Conservation (phyloP, 1,140 invertebrate species). For the Neocloeon triangulifer region DNA sequence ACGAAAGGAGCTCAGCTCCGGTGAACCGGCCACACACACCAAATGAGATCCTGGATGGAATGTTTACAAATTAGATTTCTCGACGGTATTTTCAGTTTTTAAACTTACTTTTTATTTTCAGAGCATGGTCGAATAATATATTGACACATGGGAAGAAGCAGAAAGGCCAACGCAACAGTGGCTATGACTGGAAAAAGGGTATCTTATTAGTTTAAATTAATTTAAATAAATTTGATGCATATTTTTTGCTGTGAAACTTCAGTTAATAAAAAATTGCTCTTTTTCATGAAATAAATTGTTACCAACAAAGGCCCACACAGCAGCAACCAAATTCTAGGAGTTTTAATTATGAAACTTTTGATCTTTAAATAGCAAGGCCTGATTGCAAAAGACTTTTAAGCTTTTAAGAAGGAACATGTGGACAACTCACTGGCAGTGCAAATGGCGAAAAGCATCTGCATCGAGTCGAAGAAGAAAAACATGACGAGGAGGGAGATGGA, state of each 20-base stretch:
- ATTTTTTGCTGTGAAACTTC: too few species aligned
- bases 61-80: slow-evolving; percentile 3
- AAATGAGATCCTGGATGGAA: slow-evolving; percentile 53
- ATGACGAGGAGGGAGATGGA: slow-evolving; percentile 88
- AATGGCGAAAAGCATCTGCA: slow-evolving; percentile 93
- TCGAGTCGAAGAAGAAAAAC: slow-evolving; percentile 98
- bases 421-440: slow-evolving; percentile 91
- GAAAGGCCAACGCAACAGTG: slow-evolving; percentile 84
- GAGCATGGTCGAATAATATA: slow-evolving; percentile 77
- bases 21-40: slow-evolving; percentile 77
- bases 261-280: too few species aligned
- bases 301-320: too few species aligned
- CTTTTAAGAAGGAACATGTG: neutral
- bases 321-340: too few species aligned
- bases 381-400: slow-evolving; percentile 8
- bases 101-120: slow-evolving; percentile 39
- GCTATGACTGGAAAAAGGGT: slow-evolving; percentile 85
- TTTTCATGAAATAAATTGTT: too few species aligned
- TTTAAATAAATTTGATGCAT: too few species aligned
- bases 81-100: neutral
- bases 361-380: slow-evolving; percentile 6
- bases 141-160: slow-evolving; percentile 90
- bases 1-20: slow-evolving; percentile 79
- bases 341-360: too few species aligned
- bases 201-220: too few species aligned